Percentiles rank a stretch among this genome's conserved stretches.
Conservation (phyloP, 1,140 invertebrate species). For the Papilio aristodemus region DNA sequence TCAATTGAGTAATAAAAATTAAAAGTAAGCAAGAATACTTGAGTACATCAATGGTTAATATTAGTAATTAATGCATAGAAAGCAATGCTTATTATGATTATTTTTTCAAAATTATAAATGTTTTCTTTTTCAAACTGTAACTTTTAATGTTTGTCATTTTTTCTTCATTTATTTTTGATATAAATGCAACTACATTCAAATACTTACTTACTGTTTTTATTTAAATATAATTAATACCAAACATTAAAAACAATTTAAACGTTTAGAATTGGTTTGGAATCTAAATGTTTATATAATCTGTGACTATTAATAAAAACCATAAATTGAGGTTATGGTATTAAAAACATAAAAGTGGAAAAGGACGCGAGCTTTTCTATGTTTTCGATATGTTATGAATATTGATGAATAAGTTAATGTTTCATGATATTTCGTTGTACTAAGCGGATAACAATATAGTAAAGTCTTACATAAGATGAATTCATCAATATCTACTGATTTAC, state of each 20-base stretch:
- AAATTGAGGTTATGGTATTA: constrained; percentile 34
- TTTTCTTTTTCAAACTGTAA: neutral
- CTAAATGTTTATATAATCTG: too few species aligned
- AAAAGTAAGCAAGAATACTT: neutral
- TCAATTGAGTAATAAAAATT: neutral
- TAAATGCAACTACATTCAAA: too few species aligned
- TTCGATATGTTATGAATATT: constrained; percentile 27
- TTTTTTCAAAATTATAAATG: too few species aligned
- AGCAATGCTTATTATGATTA: too few species aligned
- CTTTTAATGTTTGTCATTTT: too few species aligned
- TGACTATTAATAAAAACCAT: too few species aligned
- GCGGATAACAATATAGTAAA: constrained; percentile 43
- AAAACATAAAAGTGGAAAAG: constrained; percentile 31
- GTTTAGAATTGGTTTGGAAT: too few species aligned
- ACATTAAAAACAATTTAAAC: too few species aligned
- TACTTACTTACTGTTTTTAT: too few species aligned
- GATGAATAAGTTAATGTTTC: constrained; percentile 22
- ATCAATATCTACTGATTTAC: constrained; percentile 62
- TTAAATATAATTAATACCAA: too few species aligned
- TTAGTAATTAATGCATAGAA: neutral
- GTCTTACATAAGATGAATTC: constrained; percentile 71
- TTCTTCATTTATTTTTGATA: too few species aligned
- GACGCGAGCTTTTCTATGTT: constrained; percentile 34
- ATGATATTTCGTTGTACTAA: constrained; percentile 37
- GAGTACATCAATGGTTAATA: neutral